Base-by-base conservation (phyloP, 2,797 vertebrate species). In the Enoplosus armatus region DNA sequence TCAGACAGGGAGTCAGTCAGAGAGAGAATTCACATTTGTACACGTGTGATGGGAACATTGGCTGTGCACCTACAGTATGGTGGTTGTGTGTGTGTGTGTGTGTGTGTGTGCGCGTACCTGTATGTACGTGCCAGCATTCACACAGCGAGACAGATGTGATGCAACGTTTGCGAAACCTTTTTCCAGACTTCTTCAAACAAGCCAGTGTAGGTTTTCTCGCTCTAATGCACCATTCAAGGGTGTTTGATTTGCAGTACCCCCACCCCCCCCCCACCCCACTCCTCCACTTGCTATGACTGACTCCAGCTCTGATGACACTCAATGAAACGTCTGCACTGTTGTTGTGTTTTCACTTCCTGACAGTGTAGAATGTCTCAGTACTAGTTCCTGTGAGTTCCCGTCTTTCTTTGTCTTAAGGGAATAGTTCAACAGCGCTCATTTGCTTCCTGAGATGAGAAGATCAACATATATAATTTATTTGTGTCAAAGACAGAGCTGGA, bases 141-240 rank as follows among this genome's bases (percentile, higher is more conserved):
- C 51, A 84, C 67, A 77, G 35, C 41, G 67, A 58, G 85, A 78
- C 62, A 70, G 67, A 77, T 50, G 67, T 90, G 92, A 94, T 89
- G 94, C 87, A 94, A 94, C n/a, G 53, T 78, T 86, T 73, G 81
- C 33, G 51, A 92, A 94, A 92, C 78, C 37, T 55, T 76, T 88
- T 86, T 74, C 56, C 53, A 80, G 78, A 79, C 54, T 67, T 84
- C 73, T 91, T 93, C 79, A 88, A 88, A 88, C 78, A 48, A 87
- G 55, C 45, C 75, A 55, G 50, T 69, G 80, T 69, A 64, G 75
- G 59, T 82, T 83, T 76, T 71, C 74, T 80, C 29, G 4, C 79
- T 83, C 66, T 87, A 80, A 87, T 87, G 47, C 79, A 81, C 65
- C 65, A 48, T 81, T 84, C 78, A 86, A 68, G 54, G 29, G 61